phyloP scores from a whole-genome alignment of 2,797 vertebrate species.

The Rhincodon typus region DNA sequence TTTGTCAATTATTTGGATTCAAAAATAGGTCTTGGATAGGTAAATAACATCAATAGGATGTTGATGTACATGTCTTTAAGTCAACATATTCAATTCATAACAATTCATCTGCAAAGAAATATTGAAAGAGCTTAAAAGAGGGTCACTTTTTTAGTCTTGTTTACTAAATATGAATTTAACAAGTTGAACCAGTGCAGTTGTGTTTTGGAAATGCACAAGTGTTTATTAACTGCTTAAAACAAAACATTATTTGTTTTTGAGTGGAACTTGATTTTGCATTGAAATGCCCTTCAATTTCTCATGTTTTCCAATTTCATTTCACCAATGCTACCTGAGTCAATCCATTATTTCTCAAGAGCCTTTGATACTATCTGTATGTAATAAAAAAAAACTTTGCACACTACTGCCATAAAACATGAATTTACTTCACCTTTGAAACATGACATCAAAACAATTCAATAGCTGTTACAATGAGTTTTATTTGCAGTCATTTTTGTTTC shows the following conservation, averaged over 20 bases:
- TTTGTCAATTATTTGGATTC: neutral
- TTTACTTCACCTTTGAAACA: neutral
- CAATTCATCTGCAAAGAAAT: neutral
- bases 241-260: neutral
- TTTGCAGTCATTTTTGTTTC: neutral
- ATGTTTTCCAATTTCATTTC: neutral
- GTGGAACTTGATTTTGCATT: neutral
- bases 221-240: neutral
- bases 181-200: neutral
- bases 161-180: neutral
- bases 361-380: neutral
- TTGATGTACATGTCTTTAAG: neutral
- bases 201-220: neutral
- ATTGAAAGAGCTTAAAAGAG: neutral
- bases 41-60: neutral
- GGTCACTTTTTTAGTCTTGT: neutral
- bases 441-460: neutral
- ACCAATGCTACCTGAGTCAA: neutral
- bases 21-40: neutral
- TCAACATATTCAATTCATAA: neutral
- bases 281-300: neutral
- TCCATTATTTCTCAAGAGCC: neutral
- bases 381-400: neutral
- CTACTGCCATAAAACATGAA: neutral
- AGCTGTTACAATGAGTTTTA: neutral